Evolutionary conservation across 2,797 vertebrate species (phyloP), one percentile per base, ranked within the genome.

Genomic region (Malurus splendens): DNA sequence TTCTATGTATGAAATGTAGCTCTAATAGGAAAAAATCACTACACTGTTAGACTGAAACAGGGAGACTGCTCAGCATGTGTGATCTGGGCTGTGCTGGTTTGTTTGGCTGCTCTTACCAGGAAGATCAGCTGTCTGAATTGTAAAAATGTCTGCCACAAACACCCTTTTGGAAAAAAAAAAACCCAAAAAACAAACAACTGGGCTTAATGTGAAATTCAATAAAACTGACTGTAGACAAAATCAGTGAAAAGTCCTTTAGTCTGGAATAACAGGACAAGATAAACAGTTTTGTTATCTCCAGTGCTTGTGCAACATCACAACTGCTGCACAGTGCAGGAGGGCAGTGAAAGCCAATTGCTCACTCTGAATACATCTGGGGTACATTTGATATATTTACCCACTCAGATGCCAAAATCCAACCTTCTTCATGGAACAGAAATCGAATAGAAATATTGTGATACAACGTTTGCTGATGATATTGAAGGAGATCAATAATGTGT

Each of bases 201-300:
- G 27, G 59, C 27, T 13, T 22, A 76, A 82, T 55, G 56, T 60
- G 81, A 79, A 79, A 77, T 83, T 86, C 81, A 84, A 3, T 77
- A 67, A 54, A 77, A 52, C 82, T 79, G 64, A 10, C 27, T 77
- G 55, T 9, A 61, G 82, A 38, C 65, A 41, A 70, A 92, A 93
- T 85, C 86, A 85, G 81, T 72, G 90, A 66, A 94, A 93, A 6
- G 19, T 86, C 48, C 77, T 89, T 82, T 39, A 60, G 52, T 70
- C 75, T 51, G 52, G 74, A 90, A 30, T 61, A 79, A 36, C 57
- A 27, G 30, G 61, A 56, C 36, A 70, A 55, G 65, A 38, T 20
- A 77, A 90, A 62, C 22, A 82, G 62, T 13, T 86, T 54, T 74
- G 60, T 20, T 65, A 56, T 59, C 32, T 66, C 15, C 16, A 7